Evolutionary conservation across 2,888 invertebrate species (phyloP), one percentile per base, ranked within the genome.

Genomic region (Litoditis marina): DNA sequence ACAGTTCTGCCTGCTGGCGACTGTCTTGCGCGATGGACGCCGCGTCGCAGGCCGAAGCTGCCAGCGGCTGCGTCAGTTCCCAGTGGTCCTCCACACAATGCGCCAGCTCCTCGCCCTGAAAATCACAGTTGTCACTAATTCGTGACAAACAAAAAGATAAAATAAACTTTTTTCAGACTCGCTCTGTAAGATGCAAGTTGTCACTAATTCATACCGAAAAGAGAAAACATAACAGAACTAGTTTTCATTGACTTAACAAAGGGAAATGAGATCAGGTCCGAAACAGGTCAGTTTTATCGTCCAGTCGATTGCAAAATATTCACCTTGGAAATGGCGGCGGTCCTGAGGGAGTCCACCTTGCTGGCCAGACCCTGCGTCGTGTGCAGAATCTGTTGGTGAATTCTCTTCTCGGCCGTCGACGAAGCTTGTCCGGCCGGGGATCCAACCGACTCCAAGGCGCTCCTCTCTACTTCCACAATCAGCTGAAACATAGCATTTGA

Each of bases 61-160:
- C 90, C 69, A 96, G 87, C 0, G 94, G 91, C 73, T 93, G 92
- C 68, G 91, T 90, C 84, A 84, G 84, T 42, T 78, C 82, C 47
- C 83, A 81, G 69, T 86, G 83, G 49, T 83, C 82, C 3, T 82
- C 78, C 16, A 84, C 92, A 4, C 90, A 87, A 80, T 94, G 94
- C 0, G 94, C 94, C 61, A 98, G 87, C 80, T 91, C 90, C 85
- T 96, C 95, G 0, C 95, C 92, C 85, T n/a, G n/a, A n/a, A n/a
- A n/a, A n/a, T n/a, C n/a, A n/a, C n/a, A n/a, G n/a, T n/a, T n/a
- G n/a, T 94, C 92, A 61, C 88, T 64, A 6, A n/a, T n/a, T n/a
- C n/a, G n/a, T n/a, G n/a, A n/a, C n/a, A n/a, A n/a, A n/a, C n/a
- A n/a, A n/a, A n/a, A n/a, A n/a, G n/a, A n/a, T n/a, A n/a, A n/a